Base-by-base conservation (phyloP, 2,797 vertebrate genomes). In the Danio jaintianensis region DNA sequence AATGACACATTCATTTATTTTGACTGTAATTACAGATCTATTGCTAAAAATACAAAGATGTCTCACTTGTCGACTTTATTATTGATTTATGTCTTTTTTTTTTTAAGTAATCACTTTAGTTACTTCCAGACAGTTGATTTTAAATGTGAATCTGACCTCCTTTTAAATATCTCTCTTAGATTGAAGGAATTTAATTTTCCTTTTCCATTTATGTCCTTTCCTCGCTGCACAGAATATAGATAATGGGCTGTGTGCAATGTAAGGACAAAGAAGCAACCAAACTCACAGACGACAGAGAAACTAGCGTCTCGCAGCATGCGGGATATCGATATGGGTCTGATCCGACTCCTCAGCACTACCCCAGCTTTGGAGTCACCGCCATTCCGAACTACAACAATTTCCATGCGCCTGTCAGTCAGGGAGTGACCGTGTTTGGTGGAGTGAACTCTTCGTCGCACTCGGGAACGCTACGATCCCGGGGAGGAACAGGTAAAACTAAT, bases 241-340 rank as follows among this genome's bases (percentile, higher is more conserved):
- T 96, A 95, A 99, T 99, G 98, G 98, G 98, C 97, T 99, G 98
- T 95, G 97, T 99, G 95, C 98, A 99, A 98, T 99, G 98, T 93
- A 99, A 99, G 96, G 98, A 99, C 92, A 99, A 99, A 96, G 98
- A 99, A 95, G 96, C 97, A 96, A 96, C 97, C 76, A 99, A 99
- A 97, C 96, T 98, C 91, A 97, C 97, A 2, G 97, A 98, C 3
- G 97, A 98, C 89, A 94, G 97, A 87, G 96, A 98, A 86, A 95
- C 96, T 89, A 97, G 96, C 89, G 93, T 98, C 93, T 95, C 96
- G 61, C 98, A 98, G 93, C 97, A 96, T 90, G 94, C 96, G 36
- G 96, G 97, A 79, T 98, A 97, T 92, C 97, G 96, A 92, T 99
- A 98, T 98, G 97, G 98, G 78, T 96, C 96, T 74, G 97, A 99